Percentiles rank a stretch among this genome's conserved stretches.
Conservation (phyloP, 2,113 vertebrate genomes). For the Entosphenus tridentatus region DNA sequence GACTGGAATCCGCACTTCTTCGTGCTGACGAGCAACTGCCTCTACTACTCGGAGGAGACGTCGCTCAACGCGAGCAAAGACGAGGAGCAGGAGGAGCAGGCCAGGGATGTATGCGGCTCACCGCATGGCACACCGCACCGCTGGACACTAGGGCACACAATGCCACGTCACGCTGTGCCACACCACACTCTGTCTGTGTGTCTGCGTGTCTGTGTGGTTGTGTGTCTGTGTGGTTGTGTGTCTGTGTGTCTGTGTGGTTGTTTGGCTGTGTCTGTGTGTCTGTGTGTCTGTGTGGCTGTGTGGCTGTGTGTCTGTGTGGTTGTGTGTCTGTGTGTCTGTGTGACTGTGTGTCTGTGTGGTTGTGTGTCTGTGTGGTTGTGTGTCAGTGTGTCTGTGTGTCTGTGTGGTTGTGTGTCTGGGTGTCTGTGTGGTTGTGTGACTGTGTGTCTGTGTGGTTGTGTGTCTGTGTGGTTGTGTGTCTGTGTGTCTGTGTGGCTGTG, state of each 20-base stretch:
- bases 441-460: too few species aligned
- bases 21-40: slow-evolving; percentile 84
- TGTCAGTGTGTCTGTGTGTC: neutral
- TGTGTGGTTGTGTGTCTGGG: neutral
- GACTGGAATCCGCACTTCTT: slow-evolving; percentile 98
- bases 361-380: neutral
- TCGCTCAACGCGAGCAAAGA: slow-evolving; percentile 63
- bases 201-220: neutral
- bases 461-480: too few species aligned
- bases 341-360: neutral
- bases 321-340: neutral
- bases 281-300: neutral
- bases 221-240: too few species aligned
- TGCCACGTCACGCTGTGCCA: too few species aligned
- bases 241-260: too few species aligned
- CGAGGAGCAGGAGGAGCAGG: slow-evolving; percentile 84
- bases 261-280: too few species aligned
- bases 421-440: too few species aligned
- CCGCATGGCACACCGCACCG: neutral
- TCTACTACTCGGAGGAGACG: slow-evolving; percentile 92
- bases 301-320: neutral
- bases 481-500: too few species aligned
- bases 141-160: neutral
- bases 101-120: slow-evolving; percentile 28
- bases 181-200: too few species aligned